Conservation (phyloP, 2,888 invertebrate genomes). For the Heliconius cydno region DNA sequence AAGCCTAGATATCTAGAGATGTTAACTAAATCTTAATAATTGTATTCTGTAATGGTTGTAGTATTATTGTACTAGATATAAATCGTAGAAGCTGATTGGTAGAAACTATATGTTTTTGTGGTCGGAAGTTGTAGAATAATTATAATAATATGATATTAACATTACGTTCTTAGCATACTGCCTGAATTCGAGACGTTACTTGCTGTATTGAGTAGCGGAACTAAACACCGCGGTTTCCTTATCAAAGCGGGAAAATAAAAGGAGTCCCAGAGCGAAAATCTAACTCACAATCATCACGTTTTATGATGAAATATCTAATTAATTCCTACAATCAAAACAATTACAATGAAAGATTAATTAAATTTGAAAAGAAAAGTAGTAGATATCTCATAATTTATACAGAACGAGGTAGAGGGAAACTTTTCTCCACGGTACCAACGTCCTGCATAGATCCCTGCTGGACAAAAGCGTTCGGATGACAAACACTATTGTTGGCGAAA, state of each 20-base stretch:
- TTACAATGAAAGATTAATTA: conserved; percentile 20
- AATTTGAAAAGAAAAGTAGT: background rate
- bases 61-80: background rate
- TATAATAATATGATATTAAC: too few species aligned
- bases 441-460: conserved; percentile 68
- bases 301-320: background rate
- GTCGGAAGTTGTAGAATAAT: too few species aligned
- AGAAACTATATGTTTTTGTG: background rate
- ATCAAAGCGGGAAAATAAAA: too few species aligned
- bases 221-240: too few species aligned
- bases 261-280: too few species aligned
- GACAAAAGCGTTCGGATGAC: conserved; percentile 64
- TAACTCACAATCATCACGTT: too few species aligned
- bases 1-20: conserved; percentile 48
- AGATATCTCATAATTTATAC: conserved; percentile 40
- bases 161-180: too few species aligned
- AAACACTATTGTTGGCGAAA: conserved; percentile 59
- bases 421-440: conserved; percentile 52
- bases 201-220: too few species aligned
- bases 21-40: conserved; percentile 43
- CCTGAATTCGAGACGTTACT: too few species aligned
- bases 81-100: background rate
- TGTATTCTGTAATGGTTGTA: conserved; percentile 28
- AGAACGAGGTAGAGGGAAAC: conserved; percentile 2
- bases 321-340: background rate